Evolutionary conservation across 2,797 vertebrate genomes (phyloP), one percentile per base, ranked within the genome.

Genomic region (Pempheris klunzingeri): DNA sequence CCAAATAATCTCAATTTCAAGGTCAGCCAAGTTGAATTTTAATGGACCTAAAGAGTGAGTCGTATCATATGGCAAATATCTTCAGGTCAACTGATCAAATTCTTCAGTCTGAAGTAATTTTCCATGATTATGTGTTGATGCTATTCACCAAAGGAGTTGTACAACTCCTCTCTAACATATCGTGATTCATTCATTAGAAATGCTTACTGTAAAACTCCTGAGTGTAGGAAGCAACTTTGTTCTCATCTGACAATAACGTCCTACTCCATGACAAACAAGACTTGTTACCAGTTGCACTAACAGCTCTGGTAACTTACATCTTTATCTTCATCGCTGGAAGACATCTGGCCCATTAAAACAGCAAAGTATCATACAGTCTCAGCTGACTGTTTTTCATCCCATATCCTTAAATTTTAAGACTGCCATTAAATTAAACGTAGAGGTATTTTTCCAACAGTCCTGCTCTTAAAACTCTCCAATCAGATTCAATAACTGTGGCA

Each of bases 61-160:
- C 15, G 9, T 2, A 17, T 24, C 7, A 7, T 13, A 18, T 17
- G 17, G 36, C n/a, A 26, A 6, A 38, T 47, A 13, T 28, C 20
- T 55, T 30, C 55, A 70, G 63, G 38, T 58, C 7, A 22, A 65
- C 26, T n/a, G 24, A 41, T 30, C 43, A 7, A 46, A 61, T 64
- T 70, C 58, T 63, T 32, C 71, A 82, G 77, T 64, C 24, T 76
- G 80, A 61, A 77, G 26, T 34, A 41, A 77, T 81, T 81, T 78
- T 36, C 50, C n/a, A 22, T 74, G 69, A 78, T 81, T 83, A 76
- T 39, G 74, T 60, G 38, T 53, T 79, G n/a, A n/a, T 53, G 34
- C 15, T 24, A 7, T 54, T 7, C 60, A 59, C 69, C 52, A 55
- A 67, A 70, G 7, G 4, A 54, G 52, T 17, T 41, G 55, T n/a